These are phyloP conservation scores for Momotus momota DNA, from an alignment of 2,797 vertebrate genomes.

Conservation along the genomic window DNA sequence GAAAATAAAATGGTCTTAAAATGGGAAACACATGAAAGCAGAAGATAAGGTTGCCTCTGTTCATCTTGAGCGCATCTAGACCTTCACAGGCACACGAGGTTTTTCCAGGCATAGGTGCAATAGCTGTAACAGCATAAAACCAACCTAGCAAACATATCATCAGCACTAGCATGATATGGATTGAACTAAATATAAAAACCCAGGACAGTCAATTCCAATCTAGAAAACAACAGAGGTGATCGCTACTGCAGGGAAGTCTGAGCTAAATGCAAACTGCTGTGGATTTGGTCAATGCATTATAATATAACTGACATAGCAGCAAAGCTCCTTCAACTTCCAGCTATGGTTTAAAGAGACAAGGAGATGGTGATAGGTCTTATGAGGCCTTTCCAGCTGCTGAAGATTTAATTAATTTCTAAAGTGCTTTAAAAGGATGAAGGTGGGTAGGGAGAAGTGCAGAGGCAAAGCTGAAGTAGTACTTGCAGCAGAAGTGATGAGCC, in stretches of 20 bases:
- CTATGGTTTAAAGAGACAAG: background rate
- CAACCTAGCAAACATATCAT: background rate
- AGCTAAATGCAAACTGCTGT: background rate
- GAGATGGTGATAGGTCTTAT: background rate
- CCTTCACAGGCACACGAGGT: background rate
- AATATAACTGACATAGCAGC: background rate
- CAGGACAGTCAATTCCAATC: background rate
- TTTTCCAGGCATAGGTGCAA: background rate
- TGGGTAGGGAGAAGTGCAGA: background rate
- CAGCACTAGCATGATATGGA: background rate
- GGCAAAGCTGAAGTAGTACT: background rate
- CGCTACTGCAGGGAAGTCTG: background rate
- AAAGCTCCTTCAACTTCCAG: background rate
- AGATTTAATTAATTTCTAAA: background rate
- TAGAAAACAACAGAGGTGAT: background rate
- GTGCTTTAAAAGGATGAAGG: background rate
- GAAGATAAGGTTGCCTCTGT: background rate
- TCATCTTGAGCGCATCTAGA: background rate
- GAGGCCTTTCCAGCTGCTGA: background rate
- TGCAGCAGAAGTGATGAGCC: background rate
- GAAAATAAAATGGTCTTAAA: conserved; percentile 40
- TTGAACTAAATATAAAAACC: background rate
- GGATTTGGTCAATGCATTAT: background rate
- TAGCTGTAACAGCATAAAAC: background rate
- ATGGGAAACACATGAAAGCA: background rate